Conservation (phyloP, 2,113 vertebrate genomes). For the Bufo bufo region DNA sequence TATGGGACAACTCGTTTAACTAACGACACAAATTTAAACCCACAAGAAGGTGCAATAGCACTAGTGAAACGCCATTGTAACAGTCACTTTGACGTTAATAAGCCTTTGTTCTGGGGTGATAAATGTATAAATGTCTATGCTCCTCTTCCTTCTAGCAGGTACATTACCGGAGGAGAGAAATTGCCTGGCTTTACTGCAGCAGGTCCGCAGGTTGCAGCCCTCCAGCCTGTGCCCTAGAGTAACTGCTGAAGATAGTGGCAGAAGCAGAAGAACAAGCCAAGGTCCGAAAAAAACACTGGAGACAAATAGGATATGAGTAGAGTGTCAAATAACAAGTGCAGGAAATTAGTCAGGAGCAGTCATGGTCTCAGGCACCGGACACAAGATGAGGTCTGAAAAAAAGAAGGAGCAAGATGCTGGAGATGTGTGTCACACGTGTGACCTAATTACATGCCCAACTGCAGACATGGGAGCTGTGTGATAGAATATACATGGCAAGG, state of each 20-base stretch:
- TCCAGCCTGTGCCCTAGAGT: not conserved
- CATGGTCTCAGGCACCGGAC: not conserved
- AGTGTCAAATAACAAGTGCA: not conserved
- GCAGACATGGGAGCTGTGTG: too few species aligned
- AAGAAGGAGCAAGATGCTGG: not conserved
- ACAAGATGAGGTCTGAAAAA: not conserved
- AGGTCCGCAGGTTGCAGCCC: not conserved
- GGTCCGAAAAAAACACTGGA: not conserved
- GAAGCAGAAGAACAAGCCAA: not conserved
- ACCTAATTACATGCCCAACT: not conserved
- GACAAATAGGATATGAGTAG: not conserved
- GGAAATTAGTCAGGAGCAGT: not conserved
- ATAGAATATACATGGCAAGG: not conserved
- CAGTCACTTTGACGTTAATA: too few species aligned
- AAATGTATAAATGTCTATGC: too few species aligned
- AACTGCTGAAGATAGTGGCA: not conserved
- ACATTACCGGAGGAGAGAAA: not conserved
- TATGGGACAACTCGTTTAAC: too few species aligned
- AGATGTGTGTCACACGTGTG: not conserved
- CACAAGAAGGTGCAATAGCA: too few species aligned
- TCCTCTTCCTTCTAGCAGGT: too few species aligned
- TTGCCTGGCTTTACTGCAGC: not conserved
- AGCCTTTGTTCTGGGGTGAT: too few species aligned
- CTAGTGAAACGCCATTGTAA: too few species aligned
- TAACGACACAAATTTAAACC: too few species aligned